Base-by-base conservation (phyloP, 2,797 vertebrate species). In the Phrynocephalus forsythii region DNA sequence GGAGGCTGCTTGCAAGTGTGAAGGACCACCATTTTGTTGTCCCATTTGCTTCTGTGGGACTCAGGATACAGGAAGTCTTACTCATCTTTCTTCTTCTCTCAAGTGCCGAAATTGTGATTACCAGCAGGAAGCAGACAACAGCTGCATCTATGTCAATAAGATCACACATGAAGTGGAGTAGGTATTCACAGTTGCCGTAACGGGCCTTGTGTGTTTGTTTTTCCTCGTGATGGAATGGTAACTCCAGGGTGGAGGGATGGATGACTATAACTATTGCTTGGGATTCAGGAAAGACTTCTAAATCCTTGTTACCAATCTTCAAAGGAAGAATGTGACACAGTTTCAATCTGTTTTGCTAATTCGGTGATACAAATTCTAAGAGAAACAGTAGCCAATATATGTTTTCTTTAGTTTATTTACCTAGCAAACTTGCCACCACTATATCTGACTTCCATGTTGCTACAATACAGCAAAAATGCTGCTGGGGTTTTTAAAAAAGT, bases 81-180 rank as follows among this genome's bases (percentile, higher is more conserved):
- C 28, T 28, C 66, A 8, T 10, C 3, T 50, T 20, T 7, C 71
- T 20, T 20, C 9, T n/a, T 28, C 75, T 18, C n/a, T 67, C 30
- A 11, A 99, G 98, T 99, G 98, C 96, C 97, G 98, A 48, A 99
- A 99, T 90, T 99, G 98, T 90, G 98, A 99, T 93, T 99, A 99
- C 95, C 98, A 99, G 89, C 98, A 99, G 91, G 98, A 99, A 90
- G 98, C 98, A 0, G 98, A 99, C 95, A 99, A 99, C 95, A 99
- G 98, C 95, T 99, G 98, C 93, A 99, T 99, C 92, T 99, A 99
- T 10, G 98, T 99, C 86, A 99, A 99, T 94, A 99, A 99, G 95
- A 99, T 99, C 96, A 99, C 98, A 2, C 98, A 99, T 10, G 98
- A 99, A 95, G 98, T 99, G n/a, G 98, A 99, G 98, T 99, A 93